A percentile compares a stretch with the other conserved stretches of the same genome.
phyloP scores from a whole-genome alignment of 2,888 invertebrate genomes.

The Ectemnius continuus region DNA sequence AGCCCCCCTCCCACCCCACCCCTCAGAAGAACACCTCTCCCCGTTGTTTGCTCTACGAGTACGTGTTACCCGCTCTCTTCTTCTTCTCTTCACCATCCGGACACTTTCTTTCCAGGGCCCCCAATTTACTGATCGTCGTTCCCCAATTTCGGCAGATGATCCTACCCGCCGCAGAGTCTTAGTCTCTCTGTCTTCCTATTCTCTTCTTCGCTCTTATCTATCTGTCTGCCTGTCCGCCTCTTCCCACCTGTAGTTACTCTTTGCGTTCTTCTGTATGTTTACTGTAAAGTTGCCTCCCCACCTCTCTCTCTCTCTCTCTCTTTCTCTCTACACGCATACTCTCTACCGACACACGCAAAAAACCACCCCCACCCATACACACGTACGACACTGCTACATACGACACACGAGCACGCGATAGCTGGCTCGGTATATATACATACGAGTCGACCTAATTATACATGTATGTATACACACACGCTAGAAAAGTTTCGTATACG shows the following conservation, averaged over 20 bases:
- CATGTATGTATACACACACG: constrained; percentile 51
- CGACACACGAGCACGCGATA: constrained; percentile 34
- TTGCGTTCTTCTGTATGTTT: constrained; percentile 68
- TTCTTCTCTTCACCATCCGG: not conserved
- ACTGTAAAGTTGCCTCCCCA: constrained; percentile 66
- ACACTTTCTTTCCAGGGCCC: too few relatives aligned
- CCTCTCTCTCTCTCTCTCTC: constrained; percentile 6
- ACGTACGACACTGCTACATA: constrained; percentile 52
- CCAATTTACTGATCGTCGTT: too few relatives aligned
- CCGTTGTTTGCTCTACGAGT: constrained; percentile 28
- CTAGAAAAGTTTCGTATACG: constrained; percentile 51
- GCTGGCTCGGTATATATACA: constrained; percentile 42
- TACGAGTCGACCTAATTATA: constrained; percentile 16
- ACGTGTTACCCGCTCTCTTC: constrained; percentile 3
- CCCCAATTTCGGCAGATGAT: not conserved
- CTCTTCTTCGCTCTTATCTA: constrained; percentile 3
- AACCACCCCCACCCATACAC: too few relatives aligned
- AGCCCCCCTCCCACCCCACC: too few relatives aligned
- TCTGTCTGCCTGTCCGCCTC: constrained; percentile 3
- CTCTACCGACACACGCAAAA: not conserved
- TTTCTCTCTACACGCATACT: constrained; percentile 15
- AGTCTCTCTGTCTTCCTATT: not conserved
- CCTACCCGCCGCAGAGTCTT: not conserved
- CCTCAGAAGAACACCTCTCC: not conserved
- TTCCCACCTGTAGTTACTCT: constrained; percentile 49